Conservation (phyloP, 1,140 invertebrate genomes). For the Trichoplusia ni region DNA sequence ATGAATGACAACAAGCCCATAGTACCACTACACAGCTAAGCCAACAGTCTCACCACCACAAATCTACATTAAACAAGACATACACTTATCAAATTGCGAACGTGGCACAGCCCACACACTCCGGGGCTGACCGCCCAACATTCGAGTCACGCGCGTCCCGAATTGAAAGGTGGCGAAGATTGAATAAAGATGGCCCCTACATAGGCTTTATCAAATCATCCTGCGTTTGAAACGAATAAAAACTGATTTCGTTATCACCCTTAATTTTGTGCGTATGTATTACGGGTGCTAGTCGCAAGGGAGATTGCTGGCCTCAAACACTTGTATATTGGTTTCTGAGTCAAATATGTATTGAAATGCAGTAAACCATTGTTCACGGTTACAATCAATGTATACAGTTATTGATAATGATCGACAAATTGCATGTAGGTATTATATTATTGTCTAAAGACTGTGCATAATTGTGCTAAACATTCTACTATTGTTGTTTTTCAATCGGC, state of each 20-base stretch:
- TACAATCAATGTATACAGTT: too few relatives aligned
- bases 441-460: too few relatives aligned
- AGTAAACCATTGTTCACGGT: too few relatives aligned
- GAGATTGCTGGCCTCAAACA: background rate
- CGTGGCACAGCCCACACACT: background rate
- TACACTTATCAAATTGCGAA: background rate
- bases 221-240: slow-evolving; percentile 27
- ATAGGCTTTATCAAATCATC: slow-evolving; percentile 46
- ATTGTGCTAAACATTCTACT: too few relatives aligned
- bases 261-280: slow-evolving; percentile 27
- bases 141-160: slow-evolving; percentile 37
- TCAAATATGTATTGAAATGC: background rate
- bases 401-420: too few relatives aligned
- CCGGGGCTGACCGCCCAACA: slow-evolving; percentile 9
- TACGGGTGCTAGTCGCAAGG: background rate
- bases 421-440: too few relatives aligned
- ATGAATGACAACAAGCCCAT: too few relatives aligned
- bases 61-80: too few relatives aligned
- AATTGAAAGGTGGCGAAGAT: slow-evolving; percentile 44
- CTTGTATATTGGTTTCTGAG: background rate
- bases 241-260: slow-evolving; percentile 34
- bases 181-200: slow-evolving; percentile 42
- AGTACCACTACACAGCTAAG: too few relatives aligned
- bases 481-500: too few relatives aligned
- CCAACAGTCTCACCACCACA: too few relatives aligned